phyloP scores from a whole-genome alignment of 2,113 vertebrate genomes.

The Podarcis raffonei region DNA sequence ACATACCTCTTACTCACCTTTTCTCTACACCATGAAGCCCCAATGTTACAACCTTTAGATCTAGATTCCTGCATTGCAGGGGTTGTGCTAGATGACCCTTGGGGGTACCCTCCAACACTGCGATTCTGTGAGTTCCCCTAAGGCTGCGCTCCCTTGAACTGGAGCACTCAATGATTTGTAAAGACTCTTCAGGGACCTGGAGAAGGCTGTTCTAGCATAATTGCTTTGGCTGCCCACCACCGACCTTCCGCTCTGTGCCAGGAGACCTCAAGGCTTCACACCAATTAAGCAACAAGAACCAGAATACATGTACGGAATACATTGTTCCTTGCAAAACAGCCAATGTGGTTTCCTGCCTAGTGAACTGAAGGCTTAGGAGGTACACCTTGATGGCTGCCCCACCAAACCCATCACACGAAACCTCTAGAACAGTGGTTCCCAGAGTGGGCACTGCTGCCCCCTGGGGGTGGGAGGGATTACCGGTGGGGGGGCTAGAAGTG shows the following conservation, averaged over 20 bases:
- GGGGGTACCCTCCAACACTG: no score
- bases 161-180: conserved; percentile 37
- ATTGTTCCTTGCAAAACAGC: conserved; percentile 1
- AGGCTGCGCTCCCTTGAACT: conserved; percentile 39
- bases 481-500: no score
- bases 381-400: not conserved
- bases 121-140: conserved; percentile 20
- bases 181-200: conserved; percentile 35
- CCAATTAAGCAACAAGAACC: conserved; percentile 39
- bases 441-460: no score
- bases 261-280: conserved; percentile 11
- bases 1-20: no score
- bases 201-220: conserved; percentile 22
- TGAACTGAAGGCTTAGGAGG: not conserved
- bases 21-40: no score
- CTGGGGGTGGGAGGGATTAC: no score
- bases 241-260: conserved; percentile 32
- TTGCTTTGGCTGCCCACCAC: conserved; percentile 53
- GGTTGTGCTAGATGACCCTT: no score
- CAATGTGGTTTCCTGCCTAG: rapidly evolving
- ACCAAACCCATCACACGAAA: no score
- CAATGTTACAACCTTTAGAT: no score
- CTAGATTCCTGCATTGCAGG: no score
- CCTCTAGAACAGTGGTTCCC: not conserved
- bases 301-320: not conserved